Base-by-base conservation (phyloP, 2,113 vertebrate genomes). In the Camelus dromedarius region DNA sequence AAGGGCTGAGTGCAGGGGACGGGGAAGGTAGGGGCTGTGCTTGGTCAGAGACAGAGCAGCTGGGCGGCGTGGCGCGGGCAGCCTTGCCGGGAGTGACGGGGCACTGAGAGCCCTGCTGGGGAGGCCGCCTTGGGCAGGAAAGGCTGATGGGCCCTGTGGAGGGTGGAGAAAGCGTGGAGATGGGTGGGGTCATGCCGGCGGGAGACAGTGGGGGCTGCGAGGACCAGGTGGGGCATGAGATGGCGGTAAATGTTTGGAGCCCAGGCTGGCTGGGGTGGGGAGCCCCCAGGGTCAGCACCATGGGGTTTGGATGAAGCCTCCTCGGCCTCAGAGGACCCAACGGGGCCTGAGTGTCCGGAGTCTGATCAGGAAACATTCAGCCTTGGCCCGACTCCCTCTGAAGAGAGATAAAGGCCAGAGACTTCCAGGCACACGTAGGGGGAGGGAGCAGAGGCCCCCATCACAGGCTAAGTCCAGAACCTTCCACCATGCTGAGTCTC, bases 271-370 rank as follows among this genome's bases (percentile, higher is more conserved):
- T 0, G 0, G n/a, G 75, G 15, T 12, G 24, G 54, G n/a, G 32
- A 30, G 77, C 13, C 4, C 9, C 80, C 69, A 1, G 0, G 0
- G 13, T 10, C 11, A 6, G 48, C 48, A 8, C 0, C 0, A 8
- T 1, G 3, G 30, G 19, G 19, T 6, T 8, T 8, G 0, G 14
- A 13, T 4, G 54, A 22, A n/a, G 6, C 13, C 19, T 82, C 77
- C 32, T 12, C 14, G 18, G 35, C 46, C 26, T 11, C 32, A 32
- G 32, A 19, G 48, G 48, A 3, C 32, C 35, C 14, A 7, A 9
- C 0, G 4, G 6, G 22, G 6, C 54, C 24, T 32, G 32, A 6
- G 30, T 0, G 0, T 54, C 38, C 52, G 14, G 3, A 4, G 8
- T 10, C 32, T 30, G 12, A 20, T 28, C 16, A 5, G 58, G n/a